These are phyloP conservation scores for Melipona quadrifasciata DNA, from an alignment of 1,140 invertebrate species.

Conservation along the genomic window DNA sequence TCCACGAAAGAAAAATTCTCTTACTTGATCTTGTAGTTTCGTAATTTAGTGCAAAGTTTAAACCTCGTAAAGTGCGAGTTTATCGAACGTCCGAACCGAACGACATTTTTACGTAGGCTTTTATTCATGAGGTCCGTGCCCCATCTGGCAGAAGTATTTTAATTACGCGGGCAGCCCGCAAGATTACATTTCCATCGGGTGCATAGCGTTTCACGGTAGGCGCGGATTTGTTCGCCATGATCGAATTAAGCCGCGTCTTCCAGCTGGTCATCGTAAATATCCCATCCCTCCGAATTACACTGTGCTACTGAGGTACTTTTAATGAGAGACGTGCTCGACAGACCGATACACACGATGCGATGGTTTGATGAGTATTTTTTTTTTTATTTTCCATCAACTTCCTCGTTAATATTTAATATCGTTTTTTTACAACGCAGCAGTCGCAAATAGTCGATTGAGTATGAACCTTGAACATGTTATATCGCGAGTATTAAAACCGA, in stretches of 20 bases:
- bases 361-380: not conserved
- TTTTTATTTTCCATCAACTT: not conserved
- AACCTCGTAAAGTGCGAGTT: not conserved
- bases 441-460: not conserved
- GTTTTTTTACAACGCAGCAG: not conserved
- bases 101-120: not conserved
- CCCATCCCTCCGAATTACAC: constrained; percentile 2
- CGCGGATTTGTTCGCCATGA: constrained; percentile 9
- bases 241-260: constrained; percentile 15
- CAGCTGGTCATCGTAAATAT: constrained; percentile 8
- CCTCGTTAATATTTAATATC: constrained; percentile 1
- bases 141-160: not conserved
- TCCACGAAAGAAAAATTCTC: not conserved
- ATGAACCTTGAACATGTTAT: not conserved
- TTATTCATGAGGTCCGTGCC: no score
- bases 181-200: not conserved
- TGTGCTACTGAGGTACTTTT: not conserved
- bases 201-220: constrained; percentile 9
- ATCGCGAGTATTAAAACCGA: not conserved
- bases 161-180: constrained; percentile 6
- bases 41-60: not conserved
- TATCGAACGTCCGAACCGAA: not conserved
- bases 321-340: not conserved
- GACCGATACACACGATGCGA: not conserved
- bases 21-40: not conserved